A percentile compares a stretch with the other conserved stretches of the same genome.
Conservation (phyloP, 2,888 invertebrate species). For the Macaria notata region DNA sequence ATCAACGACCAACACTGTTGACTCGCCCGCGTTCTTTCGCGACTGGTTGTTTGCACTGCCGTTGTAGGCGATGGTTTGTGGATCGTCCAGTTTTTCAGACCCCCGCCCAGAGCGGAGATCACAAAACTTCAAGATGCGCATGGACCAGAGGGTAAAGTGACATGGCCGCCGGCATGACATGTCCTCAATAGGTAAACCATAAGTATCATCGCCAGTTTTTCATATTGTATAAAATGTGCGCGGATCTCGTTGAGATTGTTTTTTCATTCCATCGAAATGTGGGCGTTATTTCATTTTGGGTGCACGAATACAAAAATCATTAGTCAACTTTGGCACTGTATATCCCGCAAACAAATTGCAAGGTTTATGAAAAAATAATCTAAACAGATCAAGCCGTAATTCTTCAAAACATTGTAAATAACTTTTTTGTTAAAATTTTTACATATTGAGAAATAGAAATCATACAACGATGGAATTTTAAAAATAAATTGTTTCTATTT, state of each 20-base stretch:
- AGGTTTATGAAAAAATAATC: conserved; percentile 50
- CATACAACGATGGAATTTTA: no score
- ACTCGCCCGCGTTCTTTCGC: conserved; percentile 57
- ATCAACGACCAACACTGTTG: conserved; percentile 75
- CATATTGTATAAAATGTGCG: conserved; percentile 53
- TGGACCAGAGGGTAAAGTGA: conserved; percentile 75
- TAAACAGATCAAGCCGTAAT: conserved; percentile 42
- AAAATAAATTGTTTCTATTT: no score
- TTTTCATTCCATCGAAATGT: conserved; percentile 50
- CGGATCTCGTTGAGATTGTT: conserved; percentile 61
- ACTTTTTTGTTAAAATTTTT: conserved; percentile 7
- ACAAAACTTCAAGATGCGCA: conserved; percentile 68
- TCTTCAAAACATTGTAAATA: conserved; percentile 5
- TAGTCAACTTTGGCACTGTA: conserved; percentile 11
- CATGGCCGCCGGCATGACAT: conserved; percentile 77
- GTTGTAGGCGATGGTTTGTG: conserved; percentile 81
- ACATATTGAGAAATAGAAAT: background rate
- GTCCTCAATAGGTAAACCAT: conserved; percentile 79
- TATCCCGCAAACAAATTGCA: background rate
- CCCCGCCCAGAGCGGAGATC: conserved; percentile 78
- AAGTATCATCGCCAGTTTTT: conserved; percentile 65
- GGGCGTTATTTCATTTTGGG: conserved; percentile 29
- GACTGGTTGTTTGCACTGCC: conserved; percentile 73
- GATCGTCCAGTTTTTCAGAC: conserved; percentile 83
- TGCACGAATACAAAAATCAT: conserved; percentile 22